Evolutionary conservation across 2,113 vertebrate genomes (phyloP), one percentile per base, ranked within the genome.

Genomic region (Okapia johnstoni): DNA sequence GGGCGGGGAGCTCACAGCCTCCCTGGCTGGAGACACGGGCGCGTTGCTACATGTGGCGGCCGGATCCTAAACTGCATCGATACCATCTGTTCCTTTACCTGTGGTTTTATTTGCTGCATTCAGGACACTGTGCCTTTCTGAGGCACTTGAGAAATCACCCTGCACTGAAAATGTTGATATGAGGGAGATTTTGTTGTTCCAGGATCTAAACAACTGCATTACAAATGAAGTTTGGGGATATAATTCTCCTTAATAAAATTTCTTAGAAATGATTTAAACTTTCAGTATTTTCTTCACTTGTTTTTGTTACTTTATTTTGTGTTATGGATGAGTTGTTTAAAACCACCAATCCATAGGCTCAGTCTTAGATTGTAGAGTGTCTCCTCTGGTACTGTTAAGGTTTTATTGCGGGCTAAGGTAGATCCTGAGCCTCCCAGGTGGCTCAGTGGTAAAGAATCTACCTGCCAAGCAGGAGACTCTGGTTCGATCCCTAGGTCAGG

Each of bases 211-310:
- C 23, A 92, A 17, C 57, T 90, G 17, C 85, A 73, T 96, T 96
- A 76, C 61, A 95, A 93, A 52, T 87, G 9, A 80, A 43, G 2
- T 28, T 70, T 83, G 13, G 93, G 60, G 81, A 17, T 84, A 17
- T 73, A 60, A 54, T 90, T 63, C 25, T 58, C 55, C 55, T 66
- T 43, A 81, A 28, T 77, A 93, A 85, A 77, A 60, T 76, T 70
- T 70, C 52, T 90, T 54, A 86, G 60, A 83, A 79, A 85, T 85
- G 9, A 90, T 77, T 73, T 79, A 92, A 19, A 60, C 86, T 95
- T 80, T 77, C 33, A 96, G 33, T 83, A 52, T 83, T 89, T 81
- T 90, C 28, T 83, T 80, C n/a, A 52, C 55, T 93, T 61, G 13
- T 73, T 80, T 85, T 70, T 87, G 13, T 88, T 36, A 80, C 58